Evolutionary conservation across 2,888 invertebrate species (phyloP), one percentile per base, ranked within the genome.

Genomic region (Erebia ligea): DNA sequence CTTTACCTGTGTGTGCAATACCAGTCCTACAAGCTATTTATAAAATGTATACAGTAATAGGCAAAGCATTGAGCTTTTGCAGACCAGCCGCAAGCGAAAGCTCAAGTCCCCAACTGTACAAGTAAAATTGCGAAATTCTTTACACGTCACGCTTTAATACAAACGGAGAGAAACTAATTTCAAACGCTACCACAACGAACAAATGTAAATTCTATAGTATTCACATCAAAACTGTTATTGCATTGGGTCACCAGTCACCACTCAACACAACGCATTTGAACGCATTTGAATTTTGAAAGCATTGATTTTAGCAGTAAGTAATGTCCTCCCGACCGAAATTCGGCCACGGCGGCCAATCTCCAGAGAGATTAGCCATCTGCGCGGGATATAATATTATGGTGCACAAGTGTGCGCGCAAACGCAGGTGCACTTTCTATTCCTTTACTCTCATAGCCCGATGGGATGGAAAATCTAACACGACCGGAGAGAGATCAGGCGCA

Each of bases 131-230:
- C 65, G 21, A 68, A 66, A 70, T 68, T 72, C 62, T 68, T 64
- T 54, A 70, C 70, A 66, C 72, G 67, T 70, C 74, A 68, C 59
- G 67, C 50, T 72, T 65, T 66, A 72, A 74, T 70, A 70, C 57
- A 68, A 73, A 67, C 54, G 62, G 11, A 65, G 34, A 62, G 56
- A 54, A 68, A 63, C 63, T 42, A 64, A 70, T 63, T 58, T 61
- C 42, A 58, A 61, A 68, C 63, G 17, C 54, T 63, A 61, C 40
- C 40, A 45, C 52, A 17, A 52, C 64, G 58, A n/a, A 25, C 63
- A 52, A 17, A 58, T 40, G 21, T 17, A 19, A 4, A 64, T 61
- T 21, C n/a, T 70, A 70, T 21, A 0, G 0, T 0, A 19, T 9
- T 11, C 0, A 5, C 0, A 62, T 62, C 67, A 69, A 45, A 57